A percentile compares a stretch with the other conserved stretches of the same genome.
Evolutionary conservation across 2,888 invertebrate genomes (phyloP).

Genomic region (Seladonia tumulorum): DNA sequence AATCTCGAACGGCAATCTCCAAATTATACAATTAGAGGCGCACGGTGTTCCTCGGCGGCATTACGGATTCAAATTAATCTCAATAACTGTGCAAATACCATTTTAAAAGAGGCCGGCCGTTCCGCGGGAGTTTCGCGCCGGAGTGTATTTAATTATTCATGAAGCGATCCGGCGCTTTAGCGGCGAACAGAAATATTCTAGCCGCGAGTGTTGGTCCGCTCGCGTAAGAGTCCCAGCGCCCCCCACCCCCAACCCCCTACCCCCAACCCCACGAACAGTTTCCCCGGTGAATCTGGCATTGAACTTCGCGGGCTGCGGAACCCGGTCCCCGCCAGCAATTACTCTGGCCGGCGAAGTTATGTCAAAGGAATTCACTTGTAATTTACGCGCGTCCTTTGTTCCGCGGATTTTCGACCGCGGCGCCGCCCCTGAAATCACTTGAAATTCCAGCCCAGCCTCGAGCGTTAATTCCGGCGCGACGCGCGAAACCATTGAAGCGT

Average conservation of each 20-base stretch:
- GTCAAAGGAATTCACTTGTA: slow-evolving; percentile 30
- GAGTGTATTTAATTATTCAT: slow-evolving; percentile 6
- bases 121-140: background rate
- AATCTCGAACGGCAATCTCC: background rate
- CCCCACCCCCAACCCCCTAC: background rate
- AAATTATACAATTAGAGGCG: background rate
- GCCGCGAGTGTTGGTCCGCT: background rate
- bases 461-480: slow-evolving; percentile 1
- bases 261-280: background rate
- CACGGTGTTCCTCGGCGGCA: background rate
- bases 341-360: slow-evolving; percentile 19
- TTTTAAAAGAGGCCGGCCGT: background rate
- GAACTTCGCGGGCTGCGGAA: slow-evolving; percentile 1
- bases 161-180: background rate
- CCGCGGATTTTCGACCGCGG: slow-evolving; percentile 14
- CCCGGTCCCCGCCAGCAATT: background rate
- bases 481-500: background rate
- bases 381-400: slow-evolving; percentile 28
- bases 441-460: slow-evolving; percentile 11
- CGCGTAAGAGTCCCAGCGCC: background rate
- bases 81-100: background rate
- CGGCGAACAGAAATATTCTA: slow-evolving; percentile 1
- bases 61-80: background rate
- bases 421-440: background rate
- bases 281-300: slow-evolving; percentile 26